Evolutionary conservation across 92 coral and sea anemone genomes (phyloP).

Genomic region (Blastomussa wellsi): DNA sequence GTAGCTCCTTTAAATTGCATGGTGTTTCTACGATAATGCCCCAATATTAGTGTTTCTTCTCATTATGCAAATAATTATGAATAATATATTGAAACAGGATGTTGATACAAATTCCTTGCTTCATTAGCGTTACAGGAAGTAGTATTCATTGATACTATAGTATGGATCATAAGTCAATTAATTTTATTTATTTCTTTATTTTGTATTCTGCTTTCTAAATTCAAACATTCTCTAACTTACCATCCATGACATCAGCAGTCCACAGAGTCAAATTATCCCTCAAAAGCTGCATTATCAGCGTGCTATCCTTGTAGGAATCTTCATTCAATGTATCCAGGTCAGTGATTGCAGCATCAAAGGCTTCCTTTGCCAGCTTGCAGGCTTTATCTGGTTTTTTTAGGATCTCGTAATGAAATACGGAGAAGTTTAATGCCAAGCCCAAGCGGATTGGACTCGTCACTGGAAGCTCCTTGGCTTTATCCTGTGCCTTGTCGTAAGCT

Average conservation of each 20-base stretch:
- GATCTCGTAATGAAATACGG: conserved; percentile 76
- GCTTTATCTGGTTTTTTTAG: conserved; percentile 46
- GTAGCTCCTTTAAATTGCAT: too few relatives aligned
- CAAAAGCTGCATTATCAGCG: conserved; percentile 79
- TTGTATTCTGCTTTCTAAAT: too few relatives aligned
- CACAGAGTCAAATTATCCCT: conserved; percentile 79
- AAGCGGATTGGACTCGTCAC: conserved; percentile 66
- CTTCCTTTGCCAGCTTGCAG: conserved; percentile 69
- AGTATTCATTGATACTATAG: too few relatives aligned
- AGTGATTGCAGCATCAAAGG: conserved; percentile 77
- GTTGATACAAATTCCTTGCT: too few relatives aligned
- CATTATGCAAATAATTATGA: too few relatives aligned
- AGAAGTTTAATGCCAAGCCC: conserved; percentile 69
- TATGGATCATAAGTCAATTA: too few relatives aligned
- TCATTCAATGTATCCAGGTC: conserved; percentile 67
- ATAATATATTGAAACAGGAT: too few relatives aligned
- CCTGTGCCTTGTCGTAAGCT: conserved; percentile 59
- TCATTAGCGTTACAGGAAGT: too few relatives aligned
- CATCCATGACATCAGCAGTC: conserved; percentile 62
- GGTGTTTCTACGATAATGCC: too few relatives aligned
- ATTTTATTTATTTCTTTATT: too few relatives aligned
- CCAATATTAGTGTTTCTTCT: too few relatives aligned
- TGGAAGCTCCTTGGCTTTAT: conserved; percentile 20
- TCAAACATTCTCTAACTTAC: too few relatives aligned
- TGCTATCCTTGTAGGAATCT: conserved; percentile 77